Evolutionary conservation across 2,797 vertebrate species (phyloP), one percentile per base, ranked within the genome.

Genomic region (Aldrovandia affinis): DNA sequence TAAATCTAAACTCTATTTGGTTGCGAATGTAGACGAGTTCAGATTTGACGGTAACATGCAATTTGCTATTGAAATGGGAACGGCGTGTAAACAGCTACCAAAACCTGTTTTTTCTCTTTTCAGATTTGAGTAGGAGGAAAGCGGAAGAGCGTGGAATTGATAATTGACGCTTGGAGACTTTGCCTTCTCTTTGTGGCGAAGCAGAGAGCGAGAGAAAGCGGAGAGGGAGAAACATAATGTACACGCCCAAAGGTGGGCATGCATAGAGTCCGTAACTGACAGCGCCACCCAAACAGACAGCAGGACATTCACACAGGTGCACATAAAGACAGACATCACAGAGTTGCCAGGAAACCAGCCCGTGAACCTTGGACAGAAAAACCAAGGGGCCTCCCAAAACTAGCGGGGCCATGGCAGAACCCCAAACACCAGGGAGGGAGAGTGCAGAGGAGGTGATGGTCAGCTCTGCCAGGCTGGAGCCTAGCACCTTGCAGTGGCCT

Each of bases 401-500:
- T 50, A 44, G 59, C 7, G 81, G 63, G 30, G 36, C 54, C 33
- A 86, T 63, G 28, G 86, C 87, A 80, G 85, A 89, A 77, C 78
- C 82, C 33, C 86, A 88, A 36, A 80, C 1, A 20, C 6, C 30
- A 22, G 84, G 28, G 83, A 80, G 33, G 83, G 84, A 86, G 81
- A 68, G 0, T 50, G 86, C 84, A 0, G 77, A 20, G 47, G 83
- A 85, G 47, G 42, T 10, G 59, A 12, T 81, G 73, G 68, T 10
- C 4, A 81, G 42, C 39, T 92, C 89, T 39, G 91, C 89, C 81
- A 83, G 25, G 44, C 78, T 91, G 65, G 92, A 95, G 88, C 86
- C 91, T 0, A 86, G 84, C 87, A 94, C 93, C 54, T 84, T 94
- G 82, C 93, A 90, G 0, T 93, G 92, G 92, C 86, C 88, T 0